These are phyloP conservation scores for Oreochromis aureus DNA, from an alignment of 2,113 vertebrate genomes.

Conservation along the genomic window DNA sequence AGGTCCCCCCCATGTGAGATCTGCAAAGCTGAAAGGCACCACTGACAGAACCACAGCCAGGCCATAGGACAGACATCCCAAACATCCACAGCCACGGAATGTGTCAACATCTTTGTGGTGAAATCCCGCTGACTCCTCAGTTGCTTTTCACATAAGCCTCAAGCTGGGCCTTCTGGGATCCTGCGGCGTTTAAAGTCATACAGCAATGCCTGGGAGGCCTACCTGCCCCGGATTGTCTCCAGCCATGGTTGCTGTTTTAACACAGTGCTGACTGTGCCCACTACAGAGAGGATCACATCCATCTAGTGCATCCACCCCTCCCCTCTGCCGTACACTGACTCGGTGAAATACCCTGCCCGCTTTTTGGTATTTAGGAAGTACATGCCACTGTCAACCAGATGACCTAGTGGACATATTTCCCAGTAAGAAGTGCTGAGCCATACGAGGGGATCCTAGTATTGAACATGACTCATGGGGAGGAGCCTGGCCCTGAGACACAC, in stretches of 20 bases:
- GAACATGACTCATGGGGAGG: conserved; percentile 99
- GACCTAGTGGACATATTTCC: conserved; percentile 61
- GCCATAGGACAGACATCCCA: conserved; percentile 47
- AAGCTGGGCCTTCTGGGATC: conserved; percentile 41
- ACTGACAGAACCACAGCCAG: conserved; percentile 32
- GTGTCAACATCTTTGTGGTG: conserved; percentile 53
- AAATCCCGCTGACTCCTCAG: conserved; percentile 58
- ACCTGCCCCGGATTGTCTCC: conserved; percentile 46
- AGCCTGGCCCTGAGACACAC: conserved; percentile 99
- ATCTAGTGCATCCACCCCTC: not conserved
- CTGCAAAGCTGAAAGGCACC: conserved; percentile 58
- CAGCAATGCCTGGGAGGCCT: conserved; percentile 52
- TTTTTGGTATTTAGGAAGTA: conserved; percentile 50
- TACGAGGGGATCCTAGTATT: conserved; percentile 85
- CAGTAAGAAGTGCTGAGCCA: conserved; percentile 65
- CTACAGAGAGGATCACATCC: conserved; percentile 9
- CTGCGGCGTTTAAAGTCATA: conserved; percentile 46
- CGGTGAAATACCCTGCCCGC: not conserved
- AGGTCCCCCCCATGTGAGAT: conserved; percentile 62
- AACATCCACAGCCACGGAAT: conserved; percentile 61
- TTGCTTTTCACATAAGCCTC: conserved; percentile 31
- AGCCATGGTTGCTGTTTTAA: conserved; percentile 27
- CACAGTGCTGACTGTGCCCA: conserved; percentile 26
- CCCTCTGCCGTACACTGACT: not conserved
- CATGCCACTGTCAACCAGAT: conserved; percentile 51